phyloP scores from a whole-genome alignment of 2,888 invertebrate species.

The Achlya flavicornis region DNA sequence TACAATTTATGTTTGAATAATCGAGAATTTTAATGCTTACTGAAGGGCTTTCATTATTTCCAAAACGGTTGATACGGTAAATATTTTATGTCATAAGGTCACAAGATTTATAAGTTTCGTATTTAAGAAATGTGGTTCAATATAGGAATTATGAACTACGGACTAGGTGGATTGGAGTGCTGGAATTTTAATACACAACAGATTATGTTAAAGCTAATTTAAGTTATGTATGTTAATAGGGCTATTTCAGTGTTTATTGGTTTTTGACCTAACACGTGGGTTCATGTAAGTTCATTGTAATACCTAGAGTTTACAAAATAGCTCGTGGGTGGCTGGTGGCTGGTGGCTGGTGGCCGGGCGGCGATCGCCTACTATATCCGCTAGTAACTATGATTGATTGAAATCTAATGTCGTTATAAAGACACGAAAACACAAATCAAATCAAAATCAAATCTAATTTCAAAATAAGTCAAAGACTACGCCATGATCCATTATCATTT shows the following conservation, averaged over 20 bases:
- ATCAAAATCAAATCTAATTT: background rate
- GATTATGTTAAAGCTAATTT: background rate
- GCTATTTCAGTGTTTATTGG: background rate
- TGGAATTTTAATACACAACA: background rate
- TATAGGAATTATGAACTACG: too few species aligned
- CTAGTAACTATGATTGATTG: conserved; percentile 46
- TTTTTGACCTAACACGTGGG: conserved; percentile 7
- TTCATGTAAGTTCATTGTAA: conserved; percentile 17
- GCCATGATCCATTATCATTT: background rate
- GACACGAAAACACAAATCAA: background rate
- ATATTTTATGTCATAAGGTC: background rate
- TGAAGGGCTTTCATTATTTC: background rate
- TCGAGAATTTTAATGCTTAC: background rate
- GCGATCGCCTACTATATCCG: conserved; percentile 52
- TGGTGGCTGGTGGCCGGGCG: conserved; percentile 30
- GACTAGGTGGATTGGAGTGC: background rate
- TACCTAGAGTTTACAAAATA: conserved; percentile 26
- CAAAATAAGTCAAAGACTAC: background rate
- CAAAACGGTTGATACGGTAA: background rate
- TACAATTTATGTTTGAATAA: background rate
- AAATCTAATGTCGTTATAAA: conserved; percentile 23
- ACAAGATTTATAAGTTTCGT: too few species aligned
- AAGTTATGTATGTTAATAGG: background rate
- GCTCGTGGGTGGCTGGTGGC: conserved; percentile 13
- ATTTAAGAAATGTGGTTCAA: too few species aligned